Evolutionary conservation across 2,113 vertebrate species (phyloP).

Genomic region (Sapajus apella): DNA sequence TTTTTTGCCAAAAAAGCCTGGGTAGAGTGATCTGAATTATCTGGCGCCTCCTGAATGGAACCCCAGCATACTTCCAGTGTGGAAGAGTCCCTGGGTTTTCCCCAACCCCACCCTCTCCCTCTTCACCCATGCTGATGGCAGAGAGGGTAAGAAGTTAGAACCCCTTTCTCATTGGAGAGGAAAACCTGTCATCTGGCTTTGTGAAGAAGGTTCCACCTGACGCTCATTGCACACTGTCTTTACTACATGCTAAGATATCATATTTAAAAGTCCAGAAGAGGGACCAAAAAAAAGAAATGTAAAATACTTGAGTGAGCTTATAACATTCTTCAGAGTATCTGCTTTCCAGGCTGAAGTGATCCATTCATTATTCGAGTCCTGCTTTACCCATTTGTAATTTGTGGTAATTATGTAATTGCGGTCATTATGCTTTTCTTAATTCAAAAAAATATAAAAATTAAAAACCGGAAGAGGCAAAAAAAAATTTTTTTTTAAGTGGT

Average conservation of each 20-base stretch:
- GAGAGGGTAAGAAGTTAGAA: slow-evolving; percentile 77
- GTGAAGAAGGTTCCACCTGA: slow-evolving; percentile 87
- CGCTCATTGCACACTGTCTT: slow-evolving; percentile 90
- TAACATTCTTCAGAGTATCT: slow-evolving; percentile 99
- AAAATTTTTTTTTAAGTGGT: no score
- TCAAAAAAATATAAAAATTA: slow-evolving; percentile 98
- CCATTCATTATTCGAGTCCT: no score
- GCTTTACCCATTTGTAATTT: slow-evolving; percentile 94
- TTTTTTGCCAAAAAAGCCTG: slow-evolving; percentile 33
- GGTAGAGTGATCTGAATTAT: background rate
- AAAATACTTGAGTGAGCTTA: slow-evolving; percentile 99
- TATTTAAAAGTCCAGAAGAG: slow-evolving; percentile 79
- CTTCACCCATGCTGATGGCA: slow-evolving; percentile 81
- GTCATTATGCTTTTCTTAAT: slow-evolving; percentile 99
- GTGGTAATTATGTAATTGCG: slow-evolving; percentile 85
- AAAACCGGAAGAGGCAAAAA: slow-evolving; percentile 87
- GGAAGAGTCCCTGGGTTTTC: slow-evolving; percentile 1
- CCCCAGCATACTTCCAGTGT: background rate
- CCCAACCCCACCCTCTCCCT: slow-evolving; percentile 17
- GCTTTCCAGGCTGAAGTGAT: slow-evolving; percentile 91
- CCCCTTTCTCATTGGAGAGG: slow-evolving; percentile 83
- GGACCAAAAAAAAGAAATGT: slow-evolving; percentile 91
- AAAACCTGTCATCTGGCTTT: slow-evolving; percentile 83
- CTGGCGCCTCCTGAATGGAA: background rate
- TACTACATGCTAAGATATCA: slow-evolving; percentile 90